Conservation (phyloP, 2,888 invertebrate species). For the Coenonympha glycerion region DNA sequence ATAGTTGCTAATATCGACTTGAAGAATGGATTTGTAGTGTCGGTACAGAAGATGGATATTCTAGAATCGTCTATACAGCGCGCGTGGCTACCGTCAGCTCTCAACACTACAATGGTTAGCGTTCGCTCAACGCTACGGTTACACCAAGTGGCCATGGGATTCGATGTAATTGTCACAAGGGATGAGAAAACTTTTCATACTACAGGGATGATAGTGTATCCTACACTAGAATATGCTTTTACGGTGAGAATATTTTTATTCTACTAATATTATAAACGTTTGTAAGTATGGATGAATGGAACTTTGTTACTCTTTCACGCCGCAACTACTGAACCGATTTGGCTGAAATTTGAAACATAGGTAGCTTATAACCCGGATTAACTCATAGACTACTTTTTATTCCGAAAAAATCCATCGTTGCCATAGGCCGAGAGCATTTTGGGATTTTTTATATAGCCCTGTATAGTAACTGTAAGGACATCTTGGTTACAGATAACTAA, state of each 20-base stretch:
- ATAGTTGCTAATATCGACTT: constrained; percentile 39
- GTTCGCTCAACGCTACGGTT: constrained; percentile 43
- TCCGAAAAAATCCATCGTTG: no score
- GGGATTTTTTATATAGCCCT: no score
- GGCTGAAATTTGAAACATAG: no score
- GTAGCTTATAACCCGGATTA: no score
- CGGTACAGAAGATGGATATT: constrained; percentile 46
- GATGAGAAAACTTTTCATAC: constrained; percentile 32
- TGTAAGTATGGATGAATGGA: no score
- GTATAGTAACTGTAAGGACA: no score
- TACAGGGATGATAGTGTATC: constrained; percentile 39
- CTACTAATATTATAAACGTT: no score
- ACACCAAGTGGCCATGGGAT: constrained; percentile 45
- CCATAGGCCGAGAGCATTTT: no score
- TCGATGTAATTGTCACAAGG: constrained; percentile 42
- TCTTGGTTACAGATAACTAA: constrained; percentile 40
- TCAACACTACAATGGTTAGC: constrained; percentile 34
- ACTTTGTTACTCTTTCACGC: no score
- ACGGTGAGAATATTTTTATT: constrained; percentile 41
- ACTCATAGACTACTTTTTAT: no score
- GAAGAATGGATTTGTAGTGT: constrained; percentile 48
- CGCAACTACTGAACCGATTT: no score
- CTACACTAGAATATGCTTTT: constrained; percentile 39
- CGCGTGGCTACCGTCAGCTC: constrained; percentile 38
- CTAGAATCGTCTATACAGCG: constrained; percentile 39